Percentiles rank a stretch among this genome's conserved stretches.
These are phyloP conservation scores for Caerostris extrusa DNA, from an alignment of 1,140 invertebrate species.

Conservation along the genomic window DNA sequence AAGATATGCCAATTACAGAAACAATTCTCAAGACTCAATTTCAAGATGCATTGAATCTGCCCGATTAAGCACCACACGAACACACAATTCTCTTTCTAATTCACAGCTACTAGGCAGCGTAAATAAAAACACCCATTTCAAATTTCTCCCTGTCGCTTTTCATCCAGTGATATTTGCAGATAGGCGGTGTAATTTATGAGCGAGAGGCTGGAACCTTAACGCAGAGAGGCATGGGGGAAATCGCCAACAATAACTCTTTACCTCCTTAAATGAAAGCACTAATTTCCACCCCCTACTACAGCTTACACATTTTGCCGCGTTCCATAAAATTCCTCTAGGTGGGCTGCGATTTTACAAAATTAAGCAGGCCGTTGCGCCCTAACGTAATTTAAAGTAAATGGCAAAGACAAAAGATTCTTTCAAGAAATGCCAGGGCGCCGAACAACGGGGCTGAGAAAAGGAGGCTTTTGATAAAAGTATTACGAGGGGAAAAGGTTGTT, in stretches of 20 bases:
- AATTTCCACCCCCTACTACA: background rate
- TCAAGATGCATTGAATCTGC: background rate
- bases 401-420: constrained; percentile 28
- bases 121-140: background rate
- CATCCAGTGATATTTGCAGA: background rate
- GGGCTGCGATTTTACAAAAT: constrained; percentile 26
- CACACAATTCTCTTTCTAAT: background rate
- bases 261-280: constrained; percentile 40
- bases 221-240: background rate
- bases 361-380: constrained; percentile 9
- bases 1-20: no score
- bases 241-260: constrained; percentile 40
- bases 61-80: background rate
- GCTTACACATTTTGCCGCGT: background rate
- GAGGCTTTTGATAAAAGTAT: constrained; percentile 13
- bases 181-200: constrained; percentile 15
- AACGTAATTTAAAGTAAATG: constrained; percentile 49
- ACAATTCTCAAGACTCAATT: background rate
- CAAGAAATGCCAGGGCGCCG: background rate
- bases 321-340: constrained; percentile 2
- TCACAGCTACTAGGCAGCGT: background rate
- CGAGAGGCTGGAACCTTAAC: background rate
- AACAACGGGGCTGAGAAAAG: background rate
- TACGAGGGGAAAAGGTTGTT: background rate
- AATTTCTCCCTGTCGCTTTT: background rate